These are phyloP conservation scores for Apis laboriosa DNA, from an alignment of 1,140 invertebrate genomes.

Conservation along the genomic window DNA sequence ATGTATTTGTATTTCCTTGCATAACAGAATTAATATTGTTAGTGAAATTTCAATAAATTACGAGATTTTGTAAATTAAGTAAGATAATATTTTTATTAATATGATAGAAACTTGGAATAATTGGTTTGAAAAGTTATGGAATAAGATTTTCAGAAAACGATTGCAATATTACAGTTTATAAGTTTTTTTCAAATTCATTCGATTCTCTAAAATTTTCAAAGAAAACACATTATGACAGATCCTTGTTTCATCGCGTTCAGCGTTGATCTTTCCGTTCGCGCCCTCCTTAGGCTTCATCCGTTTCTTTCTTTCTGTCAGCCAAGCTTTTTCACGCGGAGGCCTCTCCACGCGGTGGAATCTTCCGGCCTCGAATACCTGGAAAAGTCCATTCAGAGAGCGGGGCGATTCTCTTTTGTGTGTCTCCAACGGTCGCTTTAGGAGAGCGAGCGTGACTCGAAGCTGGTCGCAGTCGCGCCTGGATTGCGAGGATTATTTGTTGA, in stretches of 20 bases:
- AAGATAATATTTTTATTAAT: no score
- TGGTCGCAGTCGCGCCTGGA: not conserved
- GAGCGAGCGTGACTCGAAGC: constrained; percentile 18
- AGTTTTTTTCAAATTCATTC: no score
- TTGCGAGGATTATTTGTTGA: constrained; percentile 40
- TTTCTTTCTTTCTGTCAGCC: no score
- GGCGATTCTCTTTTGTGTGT: constrained; percentile 32
- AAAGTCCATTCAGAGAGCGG: constrained; percentile 47
- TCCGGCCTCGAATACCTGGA: constrained; percentile 33
- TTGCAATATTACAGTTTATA: no score
- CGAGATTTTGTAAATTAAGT: no score
- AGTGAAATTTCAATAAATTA: no score
- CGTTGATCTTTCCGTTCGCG: not conserved
- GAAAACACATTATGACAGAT: not conserved
- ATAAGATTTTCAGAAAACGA: no score
- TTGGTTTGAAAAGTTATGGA: no score
- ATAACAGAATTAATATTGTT: no score
- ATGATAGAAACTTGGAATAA: no score
- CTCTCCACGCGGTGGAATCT: constrained; percentile 15
- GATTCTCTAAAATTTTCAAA: no score
- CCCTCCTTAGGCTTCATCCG: not conserved
- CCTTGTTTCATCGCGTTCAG: not conserved
- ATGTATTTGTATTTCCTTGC: no score
- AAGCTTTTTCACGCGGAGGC: not conserved
- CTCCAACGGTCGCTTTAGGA: constrained; percentile 32